phyloP scores from a whole-genome alignment of 2,797 vertebrate species.

The Eospalax fontanierii region DNA sequence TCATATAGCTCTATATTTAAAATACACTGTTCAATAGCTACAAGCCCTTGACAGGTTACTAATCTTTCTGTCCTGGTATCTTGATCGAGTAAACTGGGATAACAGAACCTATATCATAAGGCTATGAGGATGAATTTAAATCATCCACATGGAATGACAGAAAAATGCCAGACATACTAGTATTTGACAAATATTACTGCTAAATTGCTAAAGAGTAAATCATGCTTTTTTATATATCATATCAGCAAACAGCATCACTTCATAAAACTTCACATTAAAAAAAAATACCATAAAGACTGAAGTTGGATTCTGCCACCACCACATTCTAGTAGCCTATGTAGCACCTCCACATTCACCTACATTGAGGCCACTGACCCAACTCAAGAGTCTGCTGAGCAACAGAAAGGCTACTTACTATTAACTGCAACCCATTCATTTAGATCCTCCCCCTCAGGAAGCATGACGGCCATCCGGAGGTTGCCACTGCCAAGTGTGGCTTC shows the following conservation, averaged over 20 bases:
- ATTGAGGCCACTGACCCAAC: background rate
- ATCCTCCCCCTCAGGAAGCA: conserved; percentile 98
- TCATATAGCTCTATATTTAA: background rate
- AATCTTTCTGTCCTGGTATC: conserved; percentile 48
- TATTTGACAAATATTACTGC: conserved; percentile 41
- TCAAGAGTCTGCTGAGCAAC: background rate
- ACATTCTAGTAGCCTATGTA: background rate
- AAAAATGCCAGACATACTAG: background rate
- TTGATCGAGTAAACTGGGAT: conserved; percentile 24
- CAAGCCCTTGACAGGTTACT: background rate
- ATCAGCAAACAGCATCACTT: conserved; percentile 34
- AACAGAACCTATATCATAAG: background rate
- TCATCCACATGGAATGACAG: conserved; percentile 6
- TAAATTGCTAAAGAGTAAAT: conserved; percentile 40
- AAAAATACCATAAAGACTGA: conserved; percentile 17
- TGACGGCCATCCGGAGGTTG: conserved; percentile 98
- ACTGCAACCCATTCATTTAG: conserved; percentile 99
- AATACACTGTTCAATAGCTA: background rate
- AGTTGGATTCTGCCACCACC: background rate
- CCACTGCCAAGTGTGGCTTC: conserved; percentile 99
- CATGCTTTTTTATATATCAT: conserved; percentile 35
- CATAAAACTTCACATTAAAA: conserved; percentile 60
- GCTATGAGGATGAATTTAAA: conserved; percentile 64
- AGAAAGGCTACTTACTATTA: conserved; percentile 94
- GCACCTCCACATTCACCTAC: background rate